Evolutionary conservation across 2,113 vertebrate species (phyloP).

Genomic region (Suncus etruscus): DNA sequence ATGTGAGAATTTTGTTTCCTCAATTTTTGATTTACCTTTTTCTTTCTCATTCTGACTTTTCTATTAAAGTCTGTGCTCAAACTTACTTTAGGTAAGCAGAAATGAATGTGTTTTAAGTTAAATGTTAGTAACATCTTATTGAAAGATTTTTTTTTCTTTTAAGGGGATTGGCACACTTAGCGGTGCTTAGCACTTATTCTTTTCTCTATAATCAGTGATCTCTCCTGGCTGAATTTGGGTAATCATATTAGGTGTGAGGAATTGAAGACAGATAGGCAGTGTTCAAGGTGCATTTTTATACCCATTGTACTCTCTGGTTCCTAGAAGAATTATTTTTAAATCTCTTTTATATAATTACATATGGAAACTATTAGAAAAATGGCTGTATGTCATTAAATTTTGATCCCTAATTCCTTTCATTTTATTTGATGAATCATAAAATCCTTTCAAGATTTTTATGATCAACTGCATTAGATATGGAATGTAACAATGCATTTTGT

Average conservation of each 20-base stretch:
- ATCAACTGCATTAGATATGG: not conserved
- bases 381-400: not conserved
- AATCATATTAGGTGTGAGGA: too few species aligned
- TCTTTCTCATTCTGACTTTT: not conserved
- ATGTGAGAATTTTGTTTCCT: not conserved
- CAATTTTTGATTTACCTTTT: not conserved
- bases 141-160: too few species aligned
- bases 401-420: not conserved
- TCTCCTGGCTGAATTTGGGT: too few species aligned
- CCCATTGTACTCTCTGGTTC: too few species aligned
- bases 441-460: not conserved
- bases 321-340: conserved; percentile 13
- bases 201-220: too few species aligned
- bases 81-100: not conserved
- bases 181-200: too few species aligned
- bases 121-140: not conserved
- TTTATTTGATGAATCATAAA: conserved; percentile 35
- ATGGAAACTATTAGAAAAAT: not conserved
- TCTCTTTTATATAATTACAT: not conserved
- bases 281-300: too few species aligned
- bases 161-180: too few species aligned
- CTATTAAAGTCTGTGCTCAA: not conserved
- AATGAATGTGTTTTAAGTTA: not conserved
- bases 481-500: not conserved
- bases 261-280: too few species aligned